Percentiles rank a stretch among this genome's conserved stretches.
phyloP scores from a whole-genome alignment of 2,113 vertebrate species.

The Spheniscus mendiculus region DNA sequence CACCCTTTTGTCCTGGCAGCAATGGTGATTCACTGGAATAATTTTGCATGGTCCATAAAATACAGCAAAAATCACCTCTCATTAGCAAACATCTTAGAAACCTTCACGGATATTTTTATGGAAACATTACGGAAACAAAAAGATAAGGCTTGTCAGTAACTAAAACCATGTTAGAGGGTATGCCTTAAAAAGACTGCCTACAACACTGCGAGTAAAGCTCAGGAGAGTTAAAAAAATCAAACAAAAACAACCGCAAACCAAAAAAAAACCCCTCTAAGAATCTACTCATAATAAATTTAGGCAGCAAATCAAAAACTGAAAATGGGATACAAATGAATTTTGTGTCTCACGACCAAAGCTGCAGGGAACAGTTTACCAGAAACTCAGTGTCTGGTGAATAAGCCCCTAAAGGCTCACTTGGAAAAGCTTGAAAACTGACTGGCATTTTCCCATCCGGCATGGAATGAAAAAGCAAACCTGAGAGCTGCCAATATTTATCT shows the following conservation, averaged over 20 bases:
- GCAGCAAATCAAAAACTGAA: slow-evolving; percentile 1
- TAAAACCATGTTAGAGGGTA: background rate
- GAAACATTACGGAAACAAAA: background rate
- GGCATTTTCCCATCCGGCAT: slow-evolving; percentile 51
- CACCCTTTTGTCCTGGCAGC: background rate
- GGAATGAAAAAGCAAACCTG: slow-evolving; percentile 60
- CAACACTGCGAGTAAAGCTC: background rate
- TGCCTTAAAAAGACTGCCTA: background rate
- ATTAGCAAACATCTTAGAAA: background rate
- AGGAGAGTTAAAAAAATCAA: background rate
- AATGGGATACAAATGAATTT: slow-evolving; percentile 28
- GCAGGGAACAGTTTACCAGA: slow-evolving; percentile 34
- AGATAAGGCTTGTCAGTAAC: background rate
- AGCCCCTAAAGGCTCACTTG: slow-evolving; percentile 44
- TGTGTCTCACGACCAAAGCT: background rate
- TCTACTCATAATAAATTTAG: background rate
- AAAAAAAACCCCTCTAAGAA: background rate
- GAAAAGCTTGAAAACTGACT: slow-evolving; percentile 52
- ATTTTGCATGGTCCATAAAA: background rate
- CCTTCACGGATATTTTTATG: background rate
- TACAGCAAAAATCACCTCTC: background rate
- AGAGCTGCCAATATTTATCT: slow-evolving; percentile 59
- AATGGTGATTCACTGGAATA: background rate
- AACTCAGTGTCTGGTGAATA: slow-evolving; percentile 39
- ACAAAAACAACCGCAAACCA: background rate